These are phyloP conservation scores for Silurus aristotelis DNA, from an alignment of 2,797 vertebrate genomes.

Conservation along the genomic window DNA sequence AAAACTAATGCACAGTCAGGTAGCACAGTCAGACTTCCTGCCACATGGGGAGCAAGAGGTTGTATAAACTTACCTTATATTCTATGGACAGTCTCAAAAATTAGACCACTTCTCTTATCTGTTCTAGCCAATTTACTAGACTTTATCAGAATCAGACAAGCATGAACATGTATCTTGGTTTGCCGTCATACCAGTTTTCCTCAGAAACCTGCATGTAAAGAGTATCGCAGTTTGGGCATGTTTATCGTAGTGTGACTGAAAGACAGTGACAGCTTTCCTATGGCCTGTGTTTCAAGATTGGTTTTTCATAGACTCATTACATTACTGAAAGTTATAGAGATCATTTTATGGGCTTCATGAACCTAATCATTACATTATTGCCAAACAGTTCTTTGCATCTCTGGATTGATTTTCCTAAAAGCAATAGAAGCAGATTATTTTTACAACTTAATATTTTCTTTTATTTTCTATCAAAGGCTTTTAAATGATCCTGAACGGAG, in stretches of 20 bases:
- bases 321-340: neutral
- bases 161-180: conserved; percentile 11
- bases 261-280: conserved; percentile 13
- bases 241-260: conserved; percentile 24
- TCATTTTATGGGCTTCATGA: neutral
- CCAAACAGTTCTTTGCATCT: neutral
- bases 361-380: neutral
- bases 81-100: neutral
- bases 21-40: conserved; percentile 64
- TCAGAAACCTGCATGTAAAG: neutral
- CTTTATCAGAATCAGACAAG: conserved; percentile 28
- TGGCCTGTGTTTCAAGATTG: neutral
- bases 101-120: neutral
- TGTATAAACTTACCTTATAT: conserved; percentile 31
- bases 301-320: neutral
- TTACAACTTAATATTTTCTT: neutral
- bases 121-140: neutral
- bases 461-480: neutral
- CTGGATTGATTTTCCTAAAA: too few relatives aligned
- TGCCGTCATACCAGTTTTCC: neutral
- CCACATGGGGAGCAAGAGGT: conserved; percentile 66
- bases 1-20: conserved; percentile 59
- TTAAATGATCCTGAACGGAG: neutral
- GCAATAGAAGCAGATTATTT: neutral
- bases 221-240: conserved; percentile 3